phyloP scores from a whole-genome alignment of 2,113 vertebrate genomes.

The Sturnira hondurensis region DNA sequence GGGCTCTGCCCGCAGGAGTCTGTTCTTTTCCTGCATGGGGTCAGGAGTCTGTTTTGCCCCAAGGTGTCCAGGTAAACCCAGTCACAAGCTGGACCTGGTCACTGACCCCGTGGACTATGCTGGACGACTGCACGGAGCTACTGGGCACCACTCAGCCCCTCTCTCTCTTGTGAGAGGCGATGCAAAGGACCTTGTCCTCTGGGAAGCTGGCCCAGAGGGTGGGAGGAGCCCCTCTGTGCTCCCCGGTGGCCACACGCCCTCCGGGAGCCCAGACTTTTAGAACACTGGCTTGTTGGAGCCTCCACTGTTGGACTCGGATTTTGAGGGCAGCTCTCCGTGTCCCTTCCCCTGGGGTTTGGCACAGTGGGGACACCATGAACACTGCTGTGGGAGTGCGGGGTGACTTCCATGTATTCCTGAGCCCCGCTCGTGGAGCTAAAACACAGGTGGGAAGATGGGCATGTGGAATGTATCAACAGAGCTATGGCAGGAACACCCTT shows the following conservation, averaged over 20 bases:
- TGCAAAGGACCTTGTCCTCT: background rate
- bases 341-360: background rate
- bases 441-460: background rate
- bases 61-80: background rate
- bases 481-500: background rate
- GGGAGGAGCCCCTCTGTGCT: too few relatives aligned
- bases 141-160: too few relatives aligned
- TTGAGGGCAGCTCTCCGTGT: background rate
- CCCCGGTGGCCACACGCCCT: too few relatives aligned
- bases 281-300: background rate
- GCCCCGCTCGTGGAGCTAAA: background rate
- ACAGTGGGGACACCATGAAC: rapidly evolving
- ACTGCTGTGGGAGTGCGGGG: background rate
- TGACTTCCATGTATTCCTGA: background rate
- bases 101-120: rapidly evolving
- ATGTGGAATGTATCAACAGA: background rate
- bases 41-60: background rate
- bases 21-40: background rate
- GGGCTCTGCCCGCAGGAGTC: background rate
- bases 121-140: background rate
- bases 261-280: background rate
- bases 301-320: background rate
- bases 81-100: background rate
- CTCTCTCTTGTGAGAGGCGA: background rate
- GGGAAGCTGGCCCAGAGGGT: background rate